These are phyloP conservation scores for Muscina levida DNA, from an alignment of 2,888 invertebrate species.

Conservation along the genomic window DNA sequence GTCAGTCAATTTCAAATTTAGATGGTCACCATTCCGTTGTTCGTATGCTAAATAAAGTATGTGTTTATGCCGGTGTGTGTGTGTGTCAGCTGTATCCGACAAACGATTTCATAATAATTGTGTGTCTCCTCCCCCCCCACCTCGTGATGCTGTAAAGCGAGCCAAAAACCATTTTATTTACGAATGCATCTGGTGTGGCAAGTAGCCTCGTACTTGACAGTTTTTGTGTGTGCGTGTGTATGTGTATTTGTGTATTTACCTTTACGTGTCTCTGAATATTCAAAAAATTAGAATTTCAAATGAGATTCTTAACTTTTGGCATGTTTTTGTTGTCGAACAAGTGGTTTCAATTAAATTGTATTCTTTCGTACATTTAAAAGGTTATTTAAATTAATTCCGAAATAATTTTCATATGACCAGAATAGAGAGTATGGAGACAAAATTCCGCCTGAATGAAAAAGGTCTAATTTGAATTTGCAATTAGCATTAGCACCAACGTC, in stretches of 20 bases:
- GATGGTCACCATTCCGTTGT: too few relatives aligned
- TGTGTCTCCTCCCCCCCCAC: not conserved
- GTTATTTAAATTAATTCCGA: conserved; percentile 54
- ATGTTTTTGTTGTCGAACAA: conserved; percentile 48
- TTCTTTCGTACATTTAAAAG: conserved; percentile 46
- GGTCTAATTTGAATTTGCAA: conserved; percentile 20
- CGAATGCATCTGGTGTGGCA: not conserved
- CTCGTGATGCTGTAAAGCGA: not conserved
- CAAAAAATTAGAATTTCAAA: conserved; percentile 59
- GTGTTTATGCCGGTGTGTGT: conserved; percentile 50
- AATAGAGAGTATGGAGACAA: not conserved
- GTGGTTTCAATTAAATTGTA: conserved; percentile 54
- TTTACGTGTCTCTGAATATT: conserved; percentile 18
- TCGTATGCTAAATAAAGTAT: conserved; percentile 48
- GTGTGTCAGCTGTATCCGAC: not conserved
- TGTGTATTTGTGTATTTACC: conserved; percentile 43
- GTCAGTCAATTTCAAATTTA: not conserved
- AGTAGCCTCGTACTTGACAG: not conserved
- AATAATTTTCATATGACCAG: conserved; percentile 42
- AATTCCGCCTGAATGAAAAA: not conserved
- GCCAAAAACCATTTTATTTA: conserved; percentile 26
- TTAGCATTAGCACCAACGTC: not conserved
- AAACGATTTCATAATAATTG: not conserved
- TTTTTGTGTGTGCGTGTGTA: conserved; percentile 34
- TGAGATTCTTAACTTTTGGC: conserved; percentile 53